Evolutionary conservation across 2,888 invertebrate species (phyloP).

Genomic region (Cataglyphis albicans): DNA sequence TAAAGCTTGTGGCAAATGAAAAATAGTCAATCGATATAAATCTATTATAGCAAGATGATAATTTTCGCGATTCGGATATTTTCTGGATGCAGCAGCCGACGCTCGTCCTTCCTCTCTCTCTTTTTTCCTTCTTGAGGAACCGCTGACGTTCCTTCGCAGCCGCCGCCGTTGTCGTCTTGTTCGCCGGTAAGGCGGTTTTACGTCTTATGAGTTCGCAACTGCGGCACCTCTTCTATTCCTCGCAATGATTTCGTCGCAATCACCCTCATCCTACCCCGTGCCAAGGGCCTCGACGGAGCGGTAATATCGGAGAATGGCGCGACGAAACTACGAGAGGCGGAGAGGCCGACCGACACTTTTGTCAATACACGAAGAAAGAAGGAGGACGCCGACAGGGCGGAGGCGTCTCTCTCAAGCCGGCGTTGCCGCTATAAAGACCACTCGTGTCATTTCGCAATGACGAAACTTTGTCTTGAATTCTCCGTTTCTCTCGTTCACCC

Average conservation of each 20-base stretch:
- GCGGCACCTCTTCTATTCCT: slow-evolving; percentile 86
- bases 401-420: slow-evolving; percentile 71
- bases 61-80: slow-evolving; percentile 28
- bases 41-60: slow-evolving; percentile 25
- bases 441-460: slow-evolving; percentile 88
- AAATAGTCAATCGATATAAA: slow-evolving; percentile 28
- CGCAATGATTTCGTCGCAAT: slow-evolving; percentile 87
- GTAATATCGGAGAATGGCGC: slow-evolving; percentile 86
- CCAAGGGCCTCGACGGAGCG: slow-evolving; percentile 78
- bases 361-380: slow-evolving; percentile 86
- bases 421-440: slow-evolving; percentile 87
- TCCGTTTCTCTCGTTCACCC: slow-evolving; percentile 71
- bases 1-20: neutral
- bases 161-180: slow-evolving; percentile 59
- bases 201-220: slow-evolving; percentile 85
- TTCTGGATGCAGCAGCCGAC: slow-evolving; percentile 10
- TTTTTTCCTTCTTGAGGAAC: slow-evolving; percentile 54
- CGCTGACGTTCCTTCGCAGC: slow-evolving; percentile 63
- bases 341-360: slow-evolving; percentile 86
- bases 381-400: slow-evolving; percentile 67
- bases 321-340: slow-evolving; percentile 85
- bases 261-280: slow-evolving; percentile 78
- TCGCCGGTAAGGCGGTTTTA: slow-evolving; percentile 78
- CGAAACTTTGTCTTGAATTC: slow-evolving; percentile 87
- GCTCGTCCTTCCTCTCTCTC: slow-evolving; percentile 59